Evolutionary conservation across 1,140 invertebrate genomes (phyloP), one percentile per base, ranked within the genome.

Genomic region (Drosophila lowei): DNA sequence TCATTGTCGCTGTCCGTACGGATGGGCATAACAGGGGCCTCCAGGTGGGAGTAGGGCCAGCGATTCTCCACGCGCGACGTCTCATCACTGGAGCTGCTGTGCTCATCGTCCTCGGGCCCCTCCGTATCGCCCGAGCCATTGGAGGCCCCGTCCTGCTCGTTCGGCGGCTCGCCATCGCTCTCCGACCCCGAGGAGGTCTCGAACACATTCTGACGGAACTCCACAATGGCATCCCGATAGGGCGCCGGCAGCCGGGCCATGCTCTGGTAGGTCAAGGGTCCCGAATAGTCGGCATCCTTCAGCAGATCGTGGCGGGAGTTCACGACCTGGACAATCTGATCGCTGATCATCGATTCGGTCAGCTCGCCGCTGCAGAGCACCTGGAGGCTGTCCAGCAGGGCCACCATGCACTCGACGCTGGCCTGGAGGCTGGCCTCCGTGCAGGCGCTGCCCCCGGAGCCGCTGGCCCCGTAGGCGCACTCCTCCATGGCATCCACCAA

Each of bases 401-500:
- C 94, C 5, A 96, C 95, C 15, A 98, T 95, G 89, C 97, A 98
- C 58, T 95, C 95, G 1, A 98, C 96, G 84, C 96, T 96, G 0
- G 95, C 95, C 58, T 95, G 93, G 38, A 97, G 93, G 13, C 97
- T 94, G 54, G 94, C 92, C n/a, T 95, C 93, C 46, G 95, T 94
- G 67, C 34, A 13, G 34, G 91, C 93, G 73, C 94, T 94, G 43
- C 95, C 94, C 41, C 93, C 34, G 4, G 34, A 64, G 5, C 64
- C 93, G 23, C 93, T 92, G 13, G 93, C 93, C 3, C 91, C 91
- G 28, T 92, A 92, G 0, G 93, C 93, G 78, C 95, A 95, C 92
- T 99, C 97, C 92, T 97, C 96, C 75, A 98, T 95, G 3, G 96
- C 96, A 90, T 98, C 97, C 94, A 98, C 96, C 66, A 97, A 94